A percentile compares a stretch with the other conserved stretches of the same genome.
These are phyloP conservation scores for Eumerus sabulonum DNA, from an alignment of 2,888 invertebrate genomes.

Conservation along the genomic window DNA sequence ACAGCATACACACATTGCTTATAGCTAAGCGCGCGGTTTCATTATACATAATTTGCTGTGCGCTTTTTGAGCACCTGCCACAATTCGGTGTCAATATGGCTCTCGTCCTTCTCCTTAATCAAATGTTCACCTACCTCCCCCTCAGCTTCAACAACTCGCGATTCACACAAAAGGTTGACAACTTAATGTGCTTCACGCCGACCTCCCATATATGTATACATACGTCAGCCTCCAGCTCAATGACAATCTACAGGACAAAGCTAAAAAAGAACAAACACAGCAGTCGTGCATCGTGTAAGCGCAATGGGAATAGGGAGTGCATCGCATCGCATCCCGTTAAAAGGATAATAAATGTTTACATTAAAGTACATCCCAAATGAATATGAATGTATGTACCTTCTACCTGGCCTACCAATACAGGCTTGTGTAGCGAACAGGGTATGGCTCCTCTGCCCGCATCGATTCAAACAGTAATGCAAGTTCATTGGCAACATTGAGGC, in stretches of 20 bases:
- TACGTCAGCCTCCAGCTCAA: not conserved
- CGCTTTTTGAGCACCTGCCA: slow-evolving; percentile 67
- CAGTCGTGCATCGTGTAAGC: slow-evolving; percentile 2
- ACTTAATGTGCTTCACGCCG: slow-evolving; percentile 60
- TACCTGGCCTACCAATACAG: slow-evolving; percentile 28
- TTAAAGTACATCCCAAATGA: slow-evolving; percentile 67
- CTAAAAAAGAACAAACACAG: slow-evolving; percentile 51
- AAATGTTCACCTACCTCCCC: slow-evolving; percentile 49
- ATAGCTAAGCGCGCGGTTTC: slow-evolving; percentile 29
- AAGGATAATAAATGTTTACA: slow-evolving; percentile 68
- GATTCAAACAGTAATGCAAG: slow-evolving; percentile 57
- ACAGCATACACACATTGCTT: no score
- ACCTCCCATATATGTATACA: slow-evolving; percentile 3
- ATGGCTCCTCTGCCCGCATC: slow-evolving; percentile 6
- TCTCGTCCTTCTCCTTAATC: slow-evolving; percentile 66
- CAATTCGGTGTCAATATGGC: slow-evolving; percentile 68
- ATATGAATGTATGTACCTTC: slow-evolving; percentile 52
- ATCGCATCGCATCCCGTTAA: slow-evolving; percentile 59
- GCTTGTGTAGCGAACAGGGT: not conserved
- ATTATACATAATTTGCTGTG: slow-evolving; percentile 60
- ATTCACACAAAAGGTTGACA: slow-evolving; percentile 54
- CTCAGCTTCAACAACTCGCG: not conserved
- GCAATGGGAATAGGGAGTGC: slow-evolving; percentile 3
- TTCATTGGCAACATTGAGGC: slow-evolving; percentile 66
- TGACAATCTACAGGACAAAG: slow-evolving; percentile 32